phyloP scores from a whole-genome alignment of 2,888 invertebrate species.

The Camptogramma bilineatum region DNA sequence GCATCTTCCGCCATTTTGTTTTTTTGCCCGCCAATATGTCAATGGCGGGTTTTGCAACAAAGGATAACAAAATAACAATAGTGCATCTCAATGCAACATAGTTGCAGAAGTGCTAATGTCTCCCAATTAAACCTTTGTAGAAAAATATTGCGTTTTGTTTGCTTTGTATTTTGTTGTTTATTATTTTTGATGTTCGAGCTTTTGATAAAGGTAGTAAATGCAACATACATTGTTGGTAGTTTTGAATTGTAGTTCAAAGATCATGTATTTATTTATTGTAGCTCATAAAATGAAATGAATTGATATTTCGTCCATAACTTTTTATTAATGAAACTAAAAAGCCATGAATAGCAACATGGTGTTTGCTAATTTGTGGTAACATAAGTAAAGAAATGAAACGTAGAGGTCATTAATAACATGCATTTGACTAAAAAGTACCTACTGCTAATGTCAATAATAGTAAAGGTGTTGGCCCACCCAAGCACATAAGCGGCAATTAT shows the following conservation, averaged over 20 bases:
- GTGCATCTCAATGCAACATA: conserved; percentile 47
- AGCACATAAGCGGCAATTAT: conserved; percentile 46
- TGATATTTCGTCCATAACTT: background rate
- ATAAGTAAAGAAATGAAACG: background rate
- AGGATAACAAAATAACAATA: conserved; percentile 41
- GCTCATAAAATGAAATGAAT: background rate
- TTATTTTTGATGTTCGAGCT: conserved; percentile 34
- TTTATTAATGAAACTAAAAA: no score
- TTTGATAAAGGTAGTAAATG: conserved; percentile 34
- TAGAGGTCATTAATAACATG: background rate
- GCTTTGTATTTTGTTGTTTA: conserved; percentile 2
- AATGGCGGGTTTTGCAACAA: conserved; percentile 36
- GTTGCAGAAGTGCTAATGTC: conserved; percentile 56
- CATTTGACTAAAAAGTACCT: no score
- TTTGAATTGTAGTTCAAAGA: conserved; percentile 14
- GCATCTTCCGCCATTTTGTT: conserved; percentile 42
- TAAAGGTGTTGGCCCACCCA: conserved; percentile 16
- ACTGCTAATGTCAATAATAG: background rate
- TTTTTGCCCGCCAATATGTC: conserved; percentile 34
- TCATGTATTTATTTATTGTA: background rate
- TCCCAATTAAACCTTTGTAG: conserved; percentile 51
- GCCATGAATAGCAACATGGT: no score
- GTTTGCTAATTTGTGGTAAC: no score
- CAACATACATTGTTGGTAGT: conserved; percentile 17
- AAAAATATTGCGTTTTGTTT: conserved; percentile 40